Evolutionary conservation across 2,888 invertebrate species (phyloP).

Genomic region (Plemyria rubiginata): DNA sequence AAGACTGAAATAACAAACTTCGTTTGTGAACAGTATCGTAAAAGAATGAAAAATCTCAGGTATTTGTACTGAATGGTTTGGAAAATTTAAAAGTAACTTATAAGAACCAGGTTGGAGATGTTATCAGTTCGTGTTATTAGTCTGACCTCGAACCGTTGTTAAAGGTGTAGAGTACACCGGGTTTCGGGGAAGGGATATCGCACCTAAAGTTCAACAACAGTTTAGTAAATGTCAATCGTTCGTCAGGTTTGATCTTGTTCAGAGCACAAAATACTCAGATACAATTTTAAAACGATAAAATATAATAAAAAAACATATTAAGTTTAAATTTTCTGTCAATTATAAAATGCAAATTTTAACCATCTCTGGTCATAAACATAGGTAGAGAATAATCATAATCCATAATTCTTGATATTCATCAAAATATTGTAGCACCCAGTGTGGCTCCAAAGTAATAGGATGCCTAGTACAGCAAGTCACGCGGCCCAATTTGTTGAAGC

Average conservation of each 20-base stretch:
- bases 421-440: constrained; percentile 35
- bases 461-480: constrained; percentile 71
- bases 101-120: constrained; percentile 48
- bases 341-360: too few species aligned
- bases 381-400: too few species aligned
- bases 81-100: constrained; percentile 54
- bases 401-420: too few species aligned
- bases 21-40: constrained; percentile 33
- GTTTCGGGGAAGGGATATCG: constrained; percentile 19
- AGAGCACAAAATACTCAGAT: too few species aligned
- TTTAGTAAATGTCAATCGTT: too few species aligned
- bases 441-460: constrained; percentile 45
- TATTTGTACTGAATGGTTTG: constrained; percentile 19
- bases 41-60: constrained; percentile 35
- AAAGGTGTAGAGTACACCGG: constrained; percentile 45
- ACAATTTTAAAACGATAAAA: too few species aligned
- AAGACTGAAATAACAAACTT: constrained; percentile 37
- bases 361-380: too few species aligned
- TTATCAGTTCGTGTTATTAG: constrained; percentile 62
- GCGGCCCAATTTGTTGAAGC: constrained; percentile 73
- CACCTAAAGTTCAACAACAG: background rate
- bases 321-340: too few species aligned
- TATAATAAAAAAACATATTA: too few species aligned
- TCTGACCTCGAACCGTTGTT: constrained; percentile 57
- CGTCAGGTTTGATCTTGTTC: too few species aligned